Conservation (phyloP, 2,888 invertebrate genomes). For the Fissipunctia ypsillon region DNA sequence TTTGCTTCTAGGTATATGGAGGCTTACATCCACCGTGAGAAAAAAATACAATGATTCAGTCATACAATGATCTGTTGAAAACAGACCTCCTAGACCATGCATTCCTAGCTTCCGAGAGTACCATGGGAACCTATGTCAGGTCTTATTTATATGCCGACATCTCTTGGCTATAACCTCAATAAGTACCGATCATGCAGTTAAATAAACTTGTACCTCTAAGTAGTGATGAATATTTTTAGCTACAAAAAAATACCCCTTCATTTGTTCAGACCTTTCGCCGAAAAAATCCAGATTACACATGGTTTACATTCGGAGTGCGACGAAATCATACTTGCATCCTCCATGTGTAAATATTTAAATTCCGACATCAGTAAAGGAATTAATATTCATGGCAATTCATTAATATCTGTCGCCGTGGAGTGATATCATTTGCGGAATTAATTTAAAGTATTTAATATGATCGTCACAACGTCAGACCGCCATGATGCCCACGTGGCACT, state of each 20-base stretch:
- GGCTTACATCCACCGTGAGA: not conserved
- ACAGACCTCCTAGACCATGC: too few relatives aligned
- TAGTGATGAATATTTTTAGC: too few relatives aligned
- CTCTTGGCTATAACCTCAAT: too few relatives aligned
- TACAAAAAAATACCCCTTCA: not conserved
- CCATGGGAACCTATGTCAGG: not conserved
- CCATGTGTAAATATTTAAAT: slow-evolving; percentile 34
- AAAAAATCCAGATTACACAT: not conserved
- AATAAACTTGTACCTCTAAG: too few relatives aligned
- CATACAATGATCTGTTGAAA: not conserved
- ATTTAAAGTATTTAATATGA: slow-evolving; percentile 50
- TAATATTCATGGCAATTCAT: slow-evolving; percentile 58
- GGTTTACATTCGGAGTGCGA: not conserved
- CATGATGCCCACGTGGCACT: slow-evolving; percentile 22
- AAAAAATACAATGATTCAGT: not conserved
- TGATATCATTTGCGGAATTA: slow-evolving; percentile 58
- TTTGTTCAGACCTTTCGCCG: not conserved
- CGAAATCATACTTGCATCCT: not conserved
- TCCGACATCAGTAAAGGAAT: slow-evolving; percentile 22
- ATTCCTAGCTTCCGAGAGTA: not conserved
- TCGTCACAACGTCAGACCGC: slow-evolving; percentile 34
- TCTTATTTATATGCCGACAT: too few relatives aligned
- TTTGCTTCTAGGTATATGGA: not conserved
- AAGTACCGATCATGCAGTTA: too few relatives aligned
- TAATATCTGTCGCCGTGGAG: slow-evolving; percentile 48